Evolutionary conservation across 2,113 vertebrate species (phyloP).

Genomic region (Trichechus manatus): DNA sequence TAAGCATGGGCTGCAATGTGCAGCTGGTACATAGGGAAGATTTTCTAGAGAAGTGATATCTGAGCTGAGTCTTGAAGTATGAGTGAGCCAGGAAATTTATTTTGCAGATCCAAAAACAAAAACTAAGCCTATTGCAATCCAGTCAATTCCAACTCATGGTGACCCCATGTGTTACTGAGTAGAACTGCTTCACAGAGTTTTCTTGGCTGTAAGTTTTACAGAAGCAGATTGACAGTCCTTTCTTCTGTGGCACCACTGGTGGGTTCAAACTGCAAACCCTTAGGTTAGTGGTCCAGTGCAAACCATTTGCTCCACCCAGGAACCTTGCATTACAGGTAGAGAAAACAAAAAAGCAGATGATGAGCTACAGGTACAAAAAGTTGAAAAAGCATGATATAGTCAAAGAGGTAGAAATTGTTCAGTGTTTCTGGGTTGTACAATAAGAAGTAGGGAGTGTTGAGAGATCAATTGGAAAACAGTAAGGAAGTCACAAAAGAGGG

Average conservation of each 20-base stretch:
- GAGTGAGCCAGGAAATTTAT: conserved; percentile 2
- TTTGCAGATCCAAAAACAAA: background rate
- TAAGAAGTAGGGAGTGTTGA: background rate
- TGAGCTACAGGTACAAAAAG: background rate
- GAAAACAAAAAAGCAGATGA: background rate
- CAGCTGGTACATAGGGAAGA: conserved; percentile 4
- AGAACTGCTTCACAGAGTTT: background rate
- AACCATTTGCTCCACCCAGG: background rate
- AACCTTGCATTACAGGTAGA: background rate
- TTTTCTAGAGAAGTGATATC: conserved; percentile 34
- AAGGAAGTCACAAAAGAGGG: background rate
- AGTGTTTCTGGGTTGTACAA: background rate
- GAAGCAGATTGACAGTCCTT: background rate
- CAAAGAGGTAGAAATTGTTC: background rate
- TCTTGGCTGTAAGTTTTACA: background rate
- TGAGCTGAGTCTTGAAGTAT: conserved; percentile 18
- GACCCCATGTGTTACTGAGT: background rate
- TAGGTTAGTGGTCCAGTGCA: background rate
- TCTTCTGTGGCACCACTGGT: background rate
- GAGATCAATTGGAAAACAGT: background rate
- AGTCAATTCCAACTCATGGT: background rate
- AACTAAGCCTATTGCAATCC: background rate
- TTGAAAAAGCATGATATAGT: background rate
- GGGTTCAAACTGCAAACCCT: background rate
- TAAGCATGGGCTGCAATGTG: conserved; percentile 20